Conservation (phyloP, 2,797 vertebrate genomes). For the Cygnus olor region DNA sequence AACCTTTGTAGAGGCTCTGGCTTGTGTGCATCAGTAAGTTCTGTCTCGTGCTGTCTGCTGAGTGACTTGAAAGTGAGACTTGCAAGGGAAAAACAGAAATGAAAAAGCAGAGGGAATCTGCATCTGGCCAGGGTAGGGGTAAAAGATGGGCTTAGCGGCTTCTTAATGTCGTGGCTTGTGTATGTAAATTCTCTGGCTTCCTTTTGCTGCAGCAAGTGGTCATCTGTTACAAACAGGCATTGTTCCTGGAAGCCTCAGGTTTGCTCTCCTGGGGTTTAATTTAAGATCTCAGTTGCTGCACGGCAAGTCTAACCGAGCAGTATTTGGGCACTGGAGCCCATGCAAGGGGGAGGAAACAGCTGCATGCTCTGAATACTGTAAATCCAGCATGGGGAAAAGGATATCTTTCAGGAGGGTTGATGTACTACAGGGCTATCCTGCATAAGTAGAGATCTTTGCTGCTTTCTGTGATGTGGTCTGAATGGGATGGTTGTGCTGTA, state of each 20-base stretch:
- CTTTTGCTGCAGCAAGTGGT: background rate
- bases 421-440: background rate
- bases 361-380: background rate
- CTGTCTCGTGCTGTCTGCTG: conserved; percentile 36
- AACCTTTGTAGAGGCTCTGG: conserved; percentile 33
- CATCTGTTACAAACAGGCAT: background rate
- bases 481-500: background rate
- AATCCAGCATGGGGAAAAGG: background rate
- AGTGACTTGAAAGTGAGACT: background rate
- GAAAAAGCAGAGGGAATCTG: background rate
- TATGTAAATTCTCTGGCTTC: background rate
- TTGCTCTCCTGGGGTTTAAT: background rate
- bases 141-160: background rate
- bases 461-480: background rate
- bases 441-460: background rate
- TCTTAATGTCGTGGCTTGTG: background rate
- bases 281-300: background rate
- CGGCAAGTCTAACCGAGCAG: background rate
- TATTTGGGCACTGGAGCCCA: background rate
- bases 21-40: conserved; percentile 8
- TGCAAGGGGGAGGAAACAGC: background rate
- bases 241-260: background rate
- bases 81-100: background rate
- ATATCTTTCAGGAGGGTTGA: background rate
- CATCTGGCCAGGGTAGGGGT: background rate